These are phyloP conservation scores for Drosophila paranaensis DNA, from an alignment of 2,888 invertebrate genomes.

Conservation along the genomic window DNA sequence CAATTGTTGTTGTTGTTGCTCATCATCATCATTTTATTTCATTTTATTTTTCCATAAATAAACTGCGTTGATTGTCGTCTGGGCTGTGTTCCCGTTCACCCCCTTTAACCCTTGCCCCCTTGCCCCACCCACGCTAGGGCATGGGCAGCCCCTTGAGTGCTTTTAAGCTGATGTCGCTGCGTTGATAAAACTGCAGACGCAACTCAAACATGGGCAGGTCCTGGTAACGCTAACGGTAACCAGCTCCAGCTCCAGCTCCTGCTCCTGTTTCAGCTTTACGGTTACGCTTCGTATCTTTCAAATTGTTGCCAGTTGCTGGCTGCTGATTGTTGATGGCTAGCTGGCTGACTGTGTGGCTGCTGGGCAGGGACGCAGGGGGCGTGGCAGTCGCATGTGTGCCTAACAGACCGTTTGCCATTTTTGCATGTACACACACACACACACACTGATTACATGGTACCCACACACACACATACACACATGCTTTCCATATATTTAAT, in stretches of 20 bases:
- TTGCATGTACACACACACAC: slow-evolving; percentile 65
- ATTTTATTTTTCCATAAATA: slow-evolving; percentile 81
- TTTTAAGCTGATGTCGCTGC: slow-evolving; percentile 78
- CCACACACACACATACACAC: slow-evolving; percentile 31
- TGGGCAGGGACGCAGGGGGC: slow-evolving; percentile 25
- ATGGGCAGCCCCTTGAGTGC: slow-evolving; percentile 72
- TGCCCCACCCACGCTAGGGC: background rate
- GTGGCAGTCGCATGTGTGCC: slow-evolving; percentile 76
- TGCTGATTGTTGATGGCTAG: slow-evolving; percentile 66
- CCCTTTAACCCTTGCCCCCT: slow-evolving; percentile 62
- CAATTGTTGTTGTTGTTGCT: slow-evolving; percentile 60
- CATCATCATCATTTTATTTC: slow-evolving; percentile 81
- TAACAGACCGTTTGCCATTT: slow-evolving; percentile 82
- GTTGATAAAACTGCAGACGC: slow-evolving; percentile 77
- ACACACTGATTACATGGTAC: slow-evolving; percentile 68
- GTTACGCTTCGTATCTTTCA: slow-evolving; percentile 79
- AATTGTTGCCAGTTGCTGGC: slow-evolving; percentile 71
- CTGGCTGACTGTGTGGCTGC: slow-evolving; percentile 7
- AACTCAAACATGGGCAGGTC: slow-evolving; percentile 65
- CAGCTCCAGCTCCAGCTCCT: slow-evolving; percentile 8
- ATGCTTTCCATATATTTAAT: slow-evolving; percentile 64
- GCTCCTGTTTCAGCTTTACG: slow-evolving; percentile 44
- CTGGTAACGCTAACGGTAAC: slow-evolving; percentile 33
- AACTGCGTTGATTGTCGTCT: slow-evolving; percentile 79
- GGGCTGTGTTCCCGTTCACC: slow-evolving; percentile 12